Evolutionary conservation across 1,140 invertebrate species (phyloP), one percentile per base, ranked within the genome.

Genomic region (Tetramorium alpestre): DNA sequence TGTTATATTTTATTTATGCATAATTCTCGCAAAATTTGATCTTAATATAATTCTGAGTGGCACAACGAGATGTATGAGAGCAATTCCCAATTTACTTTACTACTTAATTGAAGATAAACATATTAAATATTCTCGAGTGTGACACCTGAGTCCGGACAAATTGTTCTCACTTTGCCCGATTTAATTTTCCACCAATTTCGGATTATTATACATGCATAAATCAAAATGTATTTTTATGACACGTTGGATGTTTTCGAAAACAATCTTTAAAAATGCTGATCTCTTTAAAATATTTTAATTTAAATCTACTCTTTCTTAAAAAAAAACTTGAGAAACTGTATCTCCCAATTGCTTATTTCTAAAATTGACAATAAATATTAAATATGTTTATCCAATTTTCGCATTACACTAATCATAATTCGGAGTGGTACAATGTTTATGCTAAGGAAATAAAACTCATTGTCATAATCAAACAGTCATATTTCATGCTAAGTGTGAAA

Each of bases 61-160:
- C 22, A 73, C 44, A 51, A 69, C 22, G 65, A 65, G 18, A 41
- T 54, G 10, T 47, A 69, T 22, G 4, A 73, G 5, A 4, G 11
- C 10, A 73, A 6, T 54, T 73, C 16, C 5, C 18, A 51, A 73
- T 73, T 73, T 73, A 56, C 18, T n/a, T 54, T n/a, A n/a, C 51
- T 54, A 54, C 16, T 54, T 54, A 73, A 73, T 54, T 51, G 25
- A 8, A 33, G 28, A 54, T 54, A 51, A 73, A 73, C 44, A 54
- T 33, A 10, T n/a, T 33, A 69, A 69, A 69, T 69, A 54, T 73
- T 51, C 47, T 73, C n/a, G 13, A 73, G 25, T 11, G 69, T 72
- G 25, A 72, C 47, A 51, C n/a, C 49, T 73, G 70, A 54, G 8
- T 73, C 18, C 28, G 28, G 16, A 38, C 60, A 60, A 56, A 56